Percentiles rank a stretch among this genome's conserved stretches.
Conservation (phyloP, 2,888 invertebrate species). For the Xestia sexstrigata region DNA sequence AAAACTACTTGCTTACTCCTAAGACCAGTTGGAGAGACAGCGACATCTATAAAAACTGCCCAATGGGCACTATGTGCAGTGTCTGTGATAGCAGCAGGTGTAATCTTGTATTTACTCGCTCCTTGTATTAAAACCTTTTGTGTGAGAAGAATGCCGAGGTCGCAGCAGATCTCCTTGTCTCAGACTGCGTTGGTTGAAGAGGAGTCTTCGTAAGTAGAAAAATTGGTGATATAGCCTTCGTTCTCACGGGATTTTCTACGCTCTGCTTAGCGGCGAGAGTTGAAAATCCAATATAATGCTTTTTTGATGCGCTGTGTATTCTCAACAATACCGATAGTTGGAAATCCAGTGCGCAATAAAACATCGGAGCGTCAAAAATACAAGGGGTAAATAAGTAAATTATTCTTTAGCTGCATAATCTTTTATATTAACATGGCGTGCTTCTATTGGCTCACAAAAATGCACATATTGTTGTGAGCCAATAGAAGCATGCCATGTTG, state of each 20-base stretch:
- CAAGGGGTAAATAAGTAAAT: background rate
- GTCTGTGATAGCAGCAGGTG: conserved; percentile 80
- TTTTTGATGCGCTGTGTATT: background rate
- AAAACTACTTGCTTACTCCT: conserved; percentile 73
- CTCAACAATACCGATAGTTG: background rate
- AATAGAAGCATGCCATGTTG: background rate
- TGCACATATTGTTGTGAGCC: background rate
- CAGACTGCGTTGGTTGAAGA: conserved; percentile 82
- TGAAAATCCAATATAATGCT: background rate
- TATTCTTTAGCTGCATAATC: background rate
- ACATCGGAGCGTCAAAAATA: background rate
- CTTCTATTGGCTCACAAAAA: too few species aligned
- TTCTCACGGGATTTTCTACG: background rate
- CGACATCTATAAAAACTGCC: conserved; percentile 81
- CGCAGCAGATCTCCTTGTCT: conserved; percentile 82
- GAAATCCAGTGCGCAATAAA: background rate
- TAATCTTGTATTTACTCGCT: conserved; percentile 81
- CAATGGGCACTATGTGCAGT: conserved; percentile 84
- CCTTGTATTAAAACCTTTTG: conserved; percentile 81
- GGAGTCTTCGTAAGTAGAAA: conserved; percentile 68
- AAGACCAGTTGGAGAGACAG: conserved; percentile 72
- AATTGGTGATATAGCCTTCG: background rate
- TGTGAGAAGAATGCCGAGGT: conserved; percentile 72
- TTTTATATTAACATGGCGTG: background rate
- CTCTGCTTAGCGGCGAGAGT: background rate